Evolutionary conservation across 2,888 invertebrate genomes (phyloP), one percentile per base, ranked within the genome.

Genomic region (Campoplex capitator): DNA sequence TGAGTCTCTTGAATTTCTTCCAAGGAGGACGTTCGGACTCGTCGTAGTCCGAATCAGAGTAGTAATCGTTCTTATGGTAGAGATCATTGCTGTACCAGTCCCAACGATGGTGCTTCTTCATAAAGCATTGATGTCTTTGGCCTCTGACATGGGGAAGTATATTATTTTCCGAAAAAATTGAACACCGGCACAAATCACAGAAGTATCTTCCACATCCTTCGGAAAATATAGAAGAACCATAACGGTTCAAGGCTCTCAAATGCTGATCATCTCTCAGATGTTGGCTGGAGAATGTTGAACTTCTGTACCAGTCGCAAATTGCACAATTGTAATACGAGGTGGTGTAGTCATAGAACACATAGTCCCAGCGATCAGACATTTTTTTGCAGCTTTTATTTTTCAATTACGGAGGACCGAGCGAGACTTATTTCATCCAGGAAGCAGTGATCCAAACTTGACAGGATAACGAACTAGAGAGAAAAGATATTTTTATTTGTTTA

Each of bases 151-250:
- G 70, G 3, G 18, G 1, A 13, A 23, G 9, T 1, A 70, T 48
- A 48, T 70, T 70, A 3, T 23, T 23, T 8, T 13, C 28, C 23
- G 23, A 45, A 28, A 7, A 28, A 35, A 70, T 28, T 28, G 6
- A 1, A 11, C 78, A 78, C 13, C 42, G 16, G 54, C 78, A 68
- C 42, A 78, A 65, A 51, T 73, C 9, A 7, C 51, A 23, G 23
- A 35, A 35, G 35, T 48, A 58, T n/a, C n/a, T 3, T 8, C 32
- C 0, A 4, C 18, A 18, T 23, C n/a, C 32, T 2, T 18, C 7
- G 18, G 18, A 7, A 18, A 3, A 18, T n/a, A 51, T 18, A 3
- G 3, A 18, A 3, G 51, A 51, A 9, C 73, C 73, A 9, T 73
- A 73, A 7, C 28, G 16, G 8, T 9, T n/a, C 9, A 67, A 42